Conservation (phyloP, 2,113 vertebrate genomes). For the Azemiops feae region DNA sequence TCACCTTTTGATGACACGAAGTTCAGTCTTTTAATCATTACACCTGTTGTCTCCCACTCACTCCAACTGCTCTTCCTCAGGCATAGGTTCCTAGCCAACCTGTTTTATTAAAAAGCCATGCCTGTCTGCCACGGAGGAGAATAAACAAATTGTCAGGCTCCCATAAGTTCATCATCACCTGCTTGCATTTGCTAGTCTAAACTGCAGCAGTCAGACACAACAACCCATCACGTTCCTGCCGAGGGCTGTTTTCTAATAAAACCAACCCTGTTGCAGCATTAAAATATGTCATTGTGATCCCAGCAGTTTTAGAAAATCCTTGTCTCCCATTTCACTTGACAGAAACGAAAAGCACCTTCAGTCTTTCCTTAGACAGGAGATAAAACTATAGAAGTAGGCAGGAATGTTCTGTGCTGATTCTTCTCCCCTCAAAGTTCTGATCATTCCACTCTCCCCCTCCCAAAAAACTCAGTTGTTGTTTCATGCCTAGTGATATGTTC, state of each 20-base stretch:
- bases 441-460: neutral
- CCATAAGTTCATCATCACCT: neutral
- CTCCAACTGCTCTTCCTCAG: neutral
- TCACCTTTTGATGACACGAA: neutral
- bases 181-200: neutral
- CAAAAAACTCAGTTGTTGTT: neutral
- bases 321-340: constrained; percentile 5
- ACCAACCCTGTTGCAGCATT: constrained; percentile 10
- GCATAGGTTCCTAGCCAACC: neutral
- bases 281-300: constrained; percentile 14
- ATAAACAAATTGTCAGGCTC: constrained; percentile 29
- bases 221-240: neutral
- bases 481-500: neutral
- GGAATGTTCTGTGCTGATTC: neutral
- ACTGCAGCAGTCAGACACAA: neutral
- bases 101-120: constrained; percentile 10
- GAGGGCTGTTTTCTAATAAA: constrained; percentile 17
- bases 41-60: neutral
- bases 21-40: neutral
- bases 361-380: neutral
- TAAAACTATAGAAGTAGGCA: neutral
- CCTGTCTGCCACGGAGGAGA: neutral
- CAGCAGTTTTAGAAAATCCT: neutral
- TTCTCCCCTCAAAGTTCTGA: neutral
- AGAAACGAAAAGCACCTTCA: neutral